Conservation (phyloP, 2,797 vertebrate species). For the Bryconaethiops microstoma region DNA sequence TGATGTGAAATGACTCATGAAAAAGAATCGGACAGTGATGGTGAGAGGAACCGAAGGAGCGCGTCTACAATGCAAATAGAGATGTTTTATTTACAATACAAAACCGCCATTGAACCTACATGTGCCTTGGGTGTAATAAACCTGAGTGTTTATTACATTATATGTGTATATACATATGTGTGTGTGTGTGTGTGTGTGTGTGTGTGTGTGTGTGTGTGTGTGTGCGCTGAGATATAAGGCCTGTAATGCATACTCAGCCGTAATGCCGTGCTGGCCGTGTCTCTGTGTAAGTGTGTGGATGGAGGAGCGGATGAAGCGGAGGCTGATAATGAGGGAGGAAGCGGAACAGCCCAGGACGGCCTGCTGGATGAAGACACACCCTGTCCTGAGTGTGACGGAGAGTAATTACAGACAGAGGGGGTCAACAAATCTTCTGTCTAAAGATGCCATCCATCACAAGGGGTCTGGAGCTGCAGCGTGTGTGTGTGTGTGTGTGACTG, state of each 20-base stretch:
- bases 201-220: slow-evolving; percentile 12
- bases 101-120: no score
- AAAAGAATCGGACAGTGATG: no score
- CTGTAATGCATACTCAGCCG: neutral
- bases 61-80: no score
- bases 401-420: slow-evolving; percentile 70
- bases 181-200: neutral
- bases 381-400: slow-evolving; percentile 66
- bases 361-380: neutral
- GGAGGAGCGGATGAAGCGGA: neutral
- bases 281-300: neutral
- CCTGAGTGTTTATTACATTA: no score
- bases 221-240: neutral
- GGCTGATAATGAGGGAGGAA: slow-evolving; percentile 14
- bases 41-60: no score
- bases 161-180: no score
- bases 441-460: slow-evolving; percentile 70
- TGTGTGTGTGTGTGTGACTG: slow-evolving; percentile 35
- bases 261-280: neutral
- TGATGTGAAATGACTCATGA: no score
- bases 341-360: neutral
- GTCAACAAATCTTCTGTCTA: slow-evolving; percentile 67
- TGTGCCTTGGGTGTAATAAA: no score
- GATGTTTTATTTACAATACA: no score
- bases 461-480: slow-evolving; percentile 9